Evolutionary conservation across 2,113 vertebrate species (phyloP).

Genomic region (Cnemophilus loriae): DNA sequence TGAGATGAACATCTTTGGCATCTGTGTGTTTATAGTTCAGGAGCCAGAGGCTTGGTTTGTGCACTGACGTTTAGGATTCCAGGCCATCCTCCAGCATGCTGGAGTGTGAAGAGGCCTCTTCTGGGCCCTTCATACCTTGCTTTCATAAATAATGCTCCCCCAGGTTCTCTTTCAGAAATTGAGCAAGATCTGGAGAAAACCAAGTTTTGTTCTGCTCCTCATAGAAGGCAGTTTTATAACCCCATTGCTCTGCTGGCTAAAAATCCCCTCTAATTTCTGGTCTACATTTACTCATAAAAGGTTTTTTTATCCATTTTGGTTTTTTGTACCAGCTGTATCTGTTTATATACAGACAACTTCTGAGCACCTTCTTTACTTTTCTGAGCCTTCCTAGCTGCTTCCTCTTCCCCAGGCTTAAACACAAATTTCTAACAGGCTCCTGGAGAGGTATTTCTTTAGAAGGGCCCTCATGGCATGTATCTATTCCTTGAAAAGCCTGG

Average conservation of each 20-base stretch:
- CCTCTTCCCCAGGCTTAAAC: background rate
- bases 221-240: background rate
- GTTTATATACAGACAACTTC: background rate
- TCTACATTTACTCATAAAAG: background rate
- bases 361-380: background rate
- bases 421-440: background rate
- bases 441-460: background rate
- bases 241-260: background rate
- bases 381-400: background rate
- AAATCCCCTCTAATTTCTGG: background rate
- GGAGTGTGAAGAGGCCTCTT: background rate
- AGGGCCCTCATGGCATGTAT: background rate
- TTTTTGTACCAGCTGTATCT: background rate
- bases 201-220: background rate
- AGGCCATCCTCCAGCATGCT: background rate
- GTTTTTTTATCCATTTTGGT: rapidly evolving
- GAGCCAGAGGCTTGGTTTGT: background rate
- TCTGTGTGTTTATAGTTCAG: background rate
- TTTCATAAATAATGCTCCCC: background rate
- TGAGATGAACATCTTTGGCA: background rate
- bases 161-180: background rate
- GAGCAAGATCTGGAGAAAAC: background rate
- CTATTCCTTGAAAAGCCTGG: background rate
- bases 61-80: background rate
- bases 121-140: background rate